Conservation (phyloP, 1,140 invertebrate species). For the Hylyphantes graminicola region DNA sequence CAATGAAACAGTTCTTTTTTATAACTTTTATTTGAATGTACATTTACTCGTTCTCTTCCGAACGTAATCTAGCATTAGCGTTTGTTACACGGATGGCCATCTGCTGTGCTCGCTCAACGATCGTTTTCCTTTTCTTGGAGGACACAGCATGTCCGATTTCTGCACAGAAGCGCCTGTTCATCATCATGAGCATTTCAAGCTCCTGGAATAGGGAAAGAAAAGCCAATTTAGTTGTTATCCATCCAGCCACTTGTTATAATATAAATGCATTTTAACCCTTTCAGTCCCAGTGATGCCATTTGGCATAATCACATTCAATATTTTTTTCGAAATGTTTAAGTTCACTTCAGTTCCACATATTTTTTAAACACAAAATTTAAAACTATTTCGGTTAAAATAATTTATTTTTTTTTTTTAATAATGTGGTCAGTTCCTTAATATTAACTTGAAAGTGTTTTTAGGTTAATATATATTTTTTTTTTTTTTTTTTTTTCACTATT, state of each 20-base stretch:
- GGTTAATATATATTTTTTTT: too few relatives aligned
- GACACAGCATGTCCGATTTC: constrained; percentile 98
- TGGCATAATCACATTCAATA: too few relatives aligned
- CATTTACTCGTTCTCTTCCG: constrained; percentile 95
- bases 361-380: too few relatives aligned
- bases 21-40: constrained; percentile 16
- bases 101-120: constrained; percentile 96
- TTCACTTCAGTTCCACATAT: too few relatives aligned
- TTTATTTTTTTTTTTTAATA: too few relatives aligned
- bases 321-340: too few relatives aligned
- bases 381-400: too few relatives aligned
- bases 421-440: too few relatives aligned
- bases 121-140: constrained; percentile 93
- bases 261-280: too few relatives aligned
- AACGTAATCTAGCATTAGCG: constrained; percentile 92
- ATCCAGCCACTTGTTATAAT: background rate
- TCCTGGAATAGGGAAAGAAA: constrained; percentile 76
- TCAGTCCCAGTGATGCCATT: too few relatives aligned
- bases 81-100: constrained; percentile 96
- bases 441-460: too few relatives aligned
- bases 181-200: constrained; percentile 98
- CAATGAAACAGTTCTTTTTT: background rate
- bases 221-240: background rate
- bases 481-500: too few relatives aligned
- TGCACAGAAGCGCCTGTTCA: constrained; percentile 95